Conservation (phyloP, 2,797 vertebrate species). For the Argentina silus region DNA sequence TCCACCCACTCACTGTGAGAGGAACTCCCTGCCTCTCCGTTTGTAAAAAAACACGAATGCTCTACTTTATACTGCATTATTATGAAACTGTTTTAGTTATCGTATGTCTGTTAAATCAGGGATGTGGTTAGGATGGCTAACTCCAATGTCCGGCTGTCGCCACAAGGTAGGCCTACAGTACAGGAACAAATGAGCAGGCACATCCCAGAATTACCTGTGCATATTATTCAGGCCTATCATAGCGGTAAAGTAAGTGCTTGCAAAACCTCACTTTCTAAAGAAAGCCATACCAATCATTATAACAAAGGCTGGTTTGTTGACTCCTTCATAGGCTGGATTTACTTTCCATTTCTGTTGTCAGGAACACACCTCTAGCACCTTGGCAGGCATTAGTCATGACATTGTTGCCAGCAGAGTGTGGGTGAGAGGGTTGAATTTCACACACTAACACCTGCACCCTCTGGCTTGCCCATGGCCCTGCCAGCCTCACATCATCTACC, state of each 20-base stretch:
- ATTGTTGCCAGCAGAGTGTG: conserved; percentile 47
- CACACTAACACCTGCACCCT: conserved; percentile 64
- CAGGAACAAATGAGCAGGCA: conserved; percentile 24
- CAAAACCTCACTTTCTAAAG: background rate
- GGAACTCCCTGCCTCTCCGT: conserved; percentile 6
- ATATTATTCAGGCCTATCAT: background rate
- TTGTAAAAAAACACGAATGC: conserved; percentile 46
- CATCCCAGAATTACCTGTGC: background rate
- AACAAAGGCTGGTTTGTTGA: conserved; percentile 4
- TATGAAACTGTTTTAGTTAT: conserved; percentile 36
- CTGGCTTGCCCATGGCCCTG: conserved; percentile 29
- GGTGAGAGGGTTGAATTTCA: conserved; percentile 54
- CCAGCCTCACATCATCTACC: conserved; percentile 36
- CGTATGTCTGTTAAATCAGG: conserved; percentile 21
- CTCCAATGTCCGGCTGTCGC: conserved; percentile 49
- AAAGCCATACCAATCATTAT: background rate
- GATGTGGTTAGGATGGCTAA: conserved; percentile 24
- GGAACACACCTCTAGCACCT: conserved; percentile 44
- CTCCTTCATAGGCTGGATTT: conserved; percentile 27
- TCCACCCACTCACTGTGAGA: conserved; percentile 45
- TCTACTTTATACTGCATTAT: conserved; percentile 39
- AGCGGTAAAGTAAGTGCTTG: background rate
- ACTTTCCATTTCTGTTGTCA: conserved; percentile 49
- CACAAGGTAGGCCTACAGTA: conserved; percentile 12
- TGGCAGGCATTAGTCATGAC: conserved; percentile 26